Evolutionary conservation across 2,113 vertebrate species (phyloP), one percentile per base, ranked within the genome.

Genomic region (Python bivittatus): DNA sequence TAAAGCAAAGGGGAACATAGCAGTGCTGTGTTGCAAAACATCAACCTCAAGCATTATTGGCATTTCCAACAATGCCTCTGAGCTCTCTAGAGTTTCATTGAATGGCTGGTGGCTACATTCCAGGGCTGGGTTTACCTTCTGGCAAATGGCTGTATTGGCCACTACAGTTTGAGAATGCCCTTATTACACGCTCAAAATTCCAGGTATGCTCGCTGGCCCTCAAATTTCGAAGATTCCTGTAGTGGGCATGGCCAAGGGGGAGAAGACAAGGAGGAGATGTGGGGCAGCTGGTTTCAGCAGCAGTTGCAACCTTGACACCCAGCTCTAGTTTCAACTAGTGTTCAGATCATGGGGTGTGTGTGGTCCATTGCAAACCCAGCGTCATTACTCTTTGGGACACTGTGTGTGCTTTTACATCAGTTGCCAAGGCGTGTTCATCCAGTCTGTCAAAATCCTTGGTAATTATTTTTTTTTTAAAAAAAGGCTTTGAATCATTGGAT

Each of bases 401-500:
- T 92, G 93, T 95, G 96, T 91, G 88, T 96, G 44, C 94, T 91
- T 90, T 91, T 88, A 90, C 88, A 93, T 96, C 93, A 93, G 52
- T 89, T 87, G 92, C 93, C 95, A 90, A 93, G 92, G 4, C 92
- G 1, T 89, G 86, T 95, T 94, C 92, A 95, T 95, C 94, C 91
- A 97, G 94, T 96, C 96, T 97, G 95, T 93, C 61, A 6, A 94
- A 95, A 97, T 95, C 94, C 93, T 96, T 96, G 92, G 86, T 95
- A 94, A 20, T 84, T 52, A 4, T 57, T 83, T 0, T 57, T 52
- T 84, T 52, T 83, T 96, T 95, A 94, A 52, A 68, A 95, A 95
- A 93, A 93, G 97, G 94, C 97, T 96, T 96, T 90, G 91, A 97
- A 91, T 97, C 97, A 96, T 97, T 96, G 97, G 95, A 92, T 97